These are phyloP conservation scores for Muschampia staudingeri DNA, from an alignment of 2,888 invertebrate genomes.

Conservation along the genomic window DNA sequence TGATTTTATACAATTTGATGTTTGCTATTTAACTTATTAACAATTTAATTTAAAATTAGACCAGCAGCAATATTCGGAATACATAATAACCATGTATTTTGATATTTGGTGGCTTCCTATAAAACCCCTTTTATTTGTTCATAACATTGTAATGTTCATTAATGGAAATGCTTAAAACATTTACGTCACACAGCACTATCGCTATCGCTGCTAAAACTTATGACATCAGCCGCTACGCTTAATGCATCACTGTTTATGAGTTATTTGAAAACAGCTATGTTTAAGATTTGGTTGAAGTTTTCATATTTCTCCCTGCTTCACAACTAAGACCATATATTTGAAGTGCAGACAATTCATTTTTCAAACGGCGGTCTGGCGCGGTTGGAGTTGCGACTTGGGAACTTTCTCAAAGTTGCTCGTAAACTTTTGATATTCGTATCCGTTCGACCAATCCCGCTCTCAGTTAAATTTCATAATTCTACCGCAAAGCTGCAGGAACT, in stretches of 20 bases:
- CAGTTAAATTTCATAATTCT: slow-evolving; percentile 82
- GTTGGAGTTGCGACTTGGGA: slow-evolving; percentile 80
- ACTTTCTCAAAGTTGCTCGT: slow-evolving; percentile 79
- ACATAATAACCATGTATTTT: too few species aligned
- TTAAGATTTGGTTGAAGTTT: slow-evolving; percentile 71
- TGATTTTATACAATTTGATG: neutral
- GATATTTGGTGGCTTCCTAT: too few species aligned
- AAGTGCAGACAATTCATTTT: slow-evolving; percentile 90
- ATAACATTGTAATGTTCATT: too few species aligned
- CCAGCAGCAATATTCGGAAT: too few species aligned
- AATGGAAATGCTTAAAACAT: neutral
- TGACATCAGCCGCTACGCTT: slow-evolving; percentile 13
- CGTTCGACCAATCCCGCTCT: slow-evolving; percentile 77
- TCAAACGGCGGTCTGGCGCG: slow-evolving; percentile 81
- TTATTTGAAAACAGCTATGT: slow-evolving; percentile 49
- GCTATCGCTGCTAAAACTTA: slow-evolving; percentile 11
- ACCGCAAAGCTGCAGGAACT: slow-evolving; percentile 72
- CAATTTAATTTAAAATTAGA: too few species aligned
- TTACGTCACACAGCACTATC: neutral
- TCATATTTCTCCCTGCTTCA: slow-evolving; percentile 79
- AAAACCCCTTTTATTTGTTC: too few species aligned
- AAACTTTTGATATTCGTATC: slow-evolving; percentile 86
- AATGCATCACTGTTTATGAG: slow-evolving; percentile 54
- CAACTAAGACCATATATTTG: slow-evolving; percentile 87
- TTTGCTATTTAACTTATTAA: too few species aligned